phyloP scores from a whole-genome alignment of 2,888 invertebrate genomes.

The Cremastinae sp. region DNA sequence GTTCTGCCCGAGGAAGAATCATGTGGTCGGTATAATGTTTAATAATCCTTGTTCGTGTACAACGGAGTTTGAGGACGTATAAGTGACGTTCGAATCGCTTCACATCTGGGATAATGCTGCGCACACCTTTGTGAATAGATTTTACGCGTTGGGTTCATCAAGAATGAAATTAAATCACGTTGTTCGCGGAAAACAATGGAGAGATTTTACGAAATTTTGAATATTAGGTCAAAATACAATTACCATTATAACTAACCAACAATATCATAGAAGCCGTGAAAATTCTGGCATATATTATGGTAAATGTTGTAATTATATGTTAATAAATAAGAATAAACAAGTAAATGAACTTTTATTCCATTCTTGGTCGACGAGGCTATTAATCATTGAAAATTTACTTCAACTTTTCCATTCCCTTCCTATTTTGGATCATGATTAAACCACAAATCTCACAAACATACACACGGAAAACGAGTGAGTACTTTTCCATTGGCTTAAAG shows the following conservation, averaged over 20 bases:
- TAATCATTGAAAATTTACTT: conserved; percentile 24
- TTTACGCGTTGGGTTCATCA: conserved; percentile 10
- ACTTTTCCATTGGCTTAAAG: conserved; percentile 48
- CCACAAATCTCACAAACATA: conserved; percentile 72
- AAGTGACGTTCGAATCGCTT: conserved; percentile 17
- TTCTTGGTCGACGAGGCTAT: conserved; percentile 50
- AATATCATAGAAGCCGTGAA: too few relatives aligned
- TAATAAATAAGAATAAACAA: too few relatives aligned
- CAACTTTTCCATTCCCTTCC: conserved; percentile 56
- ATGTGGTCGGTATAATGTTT: conserved; percentile 38
- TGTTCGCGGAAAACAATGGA: too few relatives aligned
- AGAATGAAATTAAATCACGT: too few relatives aligned
- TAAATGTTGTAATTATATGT: too few relatives aligned
- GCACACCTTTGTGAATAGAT: conserved; percentile 27
- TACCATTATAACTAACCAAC: too few relatives aligned
- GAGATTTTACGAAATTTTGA: too few relatives aligned
- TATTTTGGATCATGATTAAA: conserved; percentile 76
- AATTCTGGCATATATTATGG: too few relatives aligned
- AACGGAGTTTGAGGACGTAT: conserved; percentile 2
- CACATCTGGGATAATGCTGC: conserved; percentile 22
- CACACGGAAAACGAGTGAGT: conserved; percentile 63
- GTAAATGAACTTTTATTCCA: not conserved
- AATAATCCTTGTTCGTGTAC: conserved; percentile 28
- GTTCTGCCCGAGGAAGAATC: conserved; percentile 21
- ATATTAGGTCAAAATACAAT: too few relatives aligned